Percentiles rank a stretch among this genome's conserved stretches.
Evolutionary conservation across 2,113 vertebrate genomes (phyloP).

Genomic region (Nyctibius bracteatus): DNA sequence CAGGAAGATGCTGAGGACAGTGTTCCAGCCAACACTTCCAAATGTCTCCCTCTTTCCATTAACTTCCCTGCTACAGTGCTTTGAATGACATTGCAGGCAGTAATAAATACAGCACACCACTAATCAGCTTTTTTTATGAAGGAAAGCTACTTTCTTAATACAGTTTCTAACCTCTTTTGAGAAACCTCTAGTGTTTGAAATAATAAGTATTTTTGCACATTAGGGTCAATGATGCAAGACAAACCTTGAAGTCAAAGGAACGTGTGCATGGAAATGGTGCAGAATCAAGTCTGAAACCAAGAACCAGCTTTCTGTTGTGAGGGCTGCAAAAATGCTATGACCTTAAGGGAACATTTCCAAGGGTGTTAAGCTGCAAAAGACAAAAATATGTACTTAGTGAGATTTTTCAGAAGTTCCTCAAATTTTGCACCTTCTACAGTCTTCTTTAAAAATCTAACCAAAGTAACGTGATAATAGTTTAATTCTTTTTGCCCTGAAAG

Average conservation of each 20-base stretch:
- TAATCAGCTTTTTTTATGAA: constrained; percentile 3
- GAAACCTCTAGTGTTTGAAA: not conserved
- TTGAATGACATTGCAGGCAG: not conserved
- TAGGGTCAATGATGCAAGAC: not conserved
- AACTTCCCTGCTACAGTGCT: not conserved
- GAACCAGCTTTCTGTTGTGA: not conserved
- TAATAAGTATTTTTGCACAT: not conserved
- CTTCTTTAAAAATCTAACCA: not conserved
- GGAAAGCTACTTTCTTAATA: not conserved
- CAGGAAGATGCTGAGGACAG: not conserved
- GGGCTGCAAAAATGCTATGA: not conserved
- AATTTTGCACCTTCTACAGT: not conserved
- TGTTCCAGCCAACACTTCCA: not conserved
- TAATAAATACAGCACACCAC: not conserved
- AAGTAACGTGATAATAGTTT: not conserved
- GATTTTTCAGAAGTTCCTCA: not conserved
- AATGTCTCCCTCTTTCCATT: not conserved
- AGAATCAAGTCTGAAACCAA: not conserved
- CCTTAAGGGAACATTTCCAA: not conserved
- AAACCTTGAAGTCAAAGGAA: not conserved
- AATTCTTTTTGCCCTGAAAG: not conserved
- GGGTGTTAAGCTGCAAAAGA: not conserved
- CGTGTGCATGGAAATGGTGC: not conserved
- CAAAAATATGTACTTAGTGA: not conserved
- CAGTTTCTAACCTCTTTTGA: not conserved